Evolutionary conservation across 2,797 vertebrate genomes (phyloP), one percentile per base, ranked within the genome.

Genomic region (Acanthurus leucopareius): DNA sequence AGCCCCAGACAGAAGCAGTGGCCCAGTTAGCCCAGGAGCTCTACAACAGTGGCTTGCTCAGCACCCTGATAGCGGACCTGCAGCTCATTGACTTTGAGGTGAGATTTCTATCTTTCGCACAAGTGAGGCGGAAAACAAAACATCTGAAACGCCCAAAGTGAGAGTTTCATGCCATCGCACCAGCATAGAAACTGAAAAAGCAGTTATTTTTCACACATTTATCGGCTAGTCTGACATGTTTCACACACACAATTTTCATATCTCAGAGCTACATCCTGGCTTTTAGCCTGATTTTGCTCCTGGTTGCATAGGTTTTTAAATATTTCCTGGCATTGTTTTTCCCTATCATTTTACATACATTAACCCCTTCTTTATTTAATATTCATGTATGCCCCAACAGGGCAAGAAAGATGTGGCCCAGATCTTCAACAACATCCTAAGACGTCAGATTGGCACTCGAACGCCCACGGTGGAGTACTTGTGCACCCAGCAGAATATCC

Each of bases 21-120:
- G 98, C 98, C 1, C 98, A 99, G 84, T 96, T 99, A 0, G 97
- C 98, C 73, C 98, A 99, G 80, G 98, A 99, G 86, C 95, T 99
- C 0, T 99, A 99, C 88, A 99, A 99, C 91, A 99, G 97, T 1
- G 98, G 98, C 54, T 95, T 99, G 77, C 97, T 99, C 64, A 94
- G 97, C 87, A 98, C 96, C 10, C 94, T 99, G 65, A 95, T 99
- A 48, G 97, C 98, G 0, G 97, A 99, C 73, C 93, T 99, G 75
- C 98, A 98, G 91, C 97, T 98, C 84, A 99, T 99, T 51, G 98
- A 99, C 93, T 99, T 99, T 79, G 98, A 99, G 97, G 98, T 98
- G 91, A 87, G 83, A 69, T 44, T 38, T 38, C 6, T 15, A n/a
- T 63, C 17, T 45, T 65, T 44, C 6, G 0, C n/a, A 28, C 9